These are phyloP conservation scores for Rhingia rostrata DNA, from an alignment of 2,888 invertebrate genomes.

Conservation along the genomic window DNA sequence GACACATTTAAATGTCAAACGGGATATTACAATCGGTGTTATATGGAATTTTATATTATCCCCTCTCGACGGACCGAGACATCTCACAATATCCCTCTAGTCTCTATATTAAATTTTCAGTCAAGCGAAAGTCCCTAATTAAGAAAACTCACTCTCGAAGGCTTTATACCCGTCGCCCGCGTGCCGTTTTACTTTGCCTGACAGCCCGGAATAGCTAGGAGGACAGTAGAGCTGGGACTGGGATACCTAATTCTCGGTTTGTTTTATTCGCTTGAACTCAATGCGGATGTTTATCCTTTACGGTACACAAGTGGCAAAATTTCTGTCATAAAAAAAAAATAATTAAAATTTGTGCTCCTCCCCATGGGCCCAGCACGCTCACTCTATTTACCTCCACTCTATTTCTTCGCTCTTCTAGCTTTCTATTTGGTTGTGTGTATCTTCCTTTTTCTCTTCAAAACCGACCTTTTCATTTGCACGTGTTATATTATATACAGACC, in stretches of 20 bases:
- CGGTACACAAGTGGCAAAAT: conserved; percentile 67
- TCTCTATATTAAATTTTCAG: conserved; percentile 44
- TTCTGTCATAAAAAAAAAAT: conserved; percentile 70
- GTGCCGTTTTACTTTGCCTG: conserved; percentile 42
- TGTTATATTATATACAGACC: neutral
- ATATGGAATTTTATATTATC: neutral
- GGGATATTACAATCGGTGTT: conserved; percentile 39
- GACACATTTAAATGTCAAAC: conserved; percentile 59
- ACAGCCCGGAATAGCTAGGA: conserved; percentile 43
- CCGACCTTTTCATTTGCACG: conserved; percentile 53
- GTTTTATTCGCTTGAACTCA: conserved; percentile 67
- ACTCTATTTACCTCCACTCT: conserved; percentile 34
- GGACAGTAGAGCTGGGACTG: conserved; percentile 40
- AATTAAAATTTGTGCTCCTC: conserved; percentile 67
- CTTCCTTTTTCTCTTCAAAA: conserved; percentile 23
- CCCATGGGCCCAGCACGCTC: conserved; percentile 47
- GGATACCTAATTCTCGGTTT: conserved; percentile 62
- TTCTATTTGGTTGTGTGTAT: conserved; percentile 4
- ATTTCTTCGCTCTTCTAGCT: neutral
- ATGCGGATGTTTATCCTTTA: conserved; percentile 68
- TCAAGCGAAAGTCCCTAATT: conserved; percentile 59
- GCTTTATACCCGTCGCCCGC: conserved; percentile 30
- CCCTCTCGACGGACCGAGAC: conserved; percentile 1
- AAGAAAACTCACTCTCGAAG: conserved; percentile 59
- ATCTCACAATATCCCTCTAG: conserved; percentile 4